These are phyloP conservation scores for Myathropa florea DNA, from an alignment of 2,888 invertebrate genomes.

Conservation along the genomic window DNA sequence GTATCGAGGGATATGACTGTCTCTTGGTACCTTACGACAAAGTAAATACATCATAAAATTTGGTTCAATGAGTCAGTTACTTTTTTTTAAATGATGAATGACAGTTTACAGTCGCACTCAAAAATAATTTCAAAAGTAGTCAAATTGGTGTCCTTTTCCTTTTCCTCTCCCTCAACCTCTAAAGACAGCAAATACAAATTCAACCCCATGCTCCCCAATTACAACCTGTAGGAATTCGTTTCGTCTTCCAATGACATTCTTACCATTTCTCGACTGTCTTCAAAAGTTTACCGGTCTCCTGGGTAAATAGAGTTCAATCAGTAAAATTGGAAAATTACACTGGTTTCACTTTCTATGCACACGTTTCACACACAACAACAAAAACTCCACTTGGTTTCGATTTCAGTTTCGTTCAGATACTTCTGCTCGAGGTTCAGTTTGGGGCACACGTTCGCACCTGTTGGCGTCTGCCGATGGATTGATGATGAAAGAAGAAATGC, in stretches of 20 bases:
- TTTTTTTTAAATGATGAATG: too few relatives aligned
- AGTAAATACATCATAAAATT: too few relatives aligned
- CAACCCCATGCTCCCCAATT: too few relatives aligned
- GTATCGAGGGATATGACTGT: too few relatives aligned
- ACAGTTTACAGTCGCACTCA: too few relatives aligned
- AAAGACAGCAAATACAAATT: too few relatives aligned
- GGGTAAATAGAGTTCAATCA: neutral
- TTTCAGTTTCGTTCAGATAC: neutral
- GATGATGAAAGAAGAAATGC: constrained; percentile 39
- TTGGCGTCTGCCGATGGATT: constrained; percentile 46
- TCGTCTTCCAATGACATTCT: neutral
- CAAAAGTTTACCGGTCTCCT: neutral
- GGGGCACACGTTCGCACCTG: constrained; percentile 27
- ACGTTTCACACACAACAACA: constrained; percentile 5
- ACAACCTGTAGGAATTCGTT: too few relatives aligned
- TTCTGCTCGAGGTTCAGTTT: neutral
- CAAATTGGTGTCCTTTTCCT: too few relatives aligned
- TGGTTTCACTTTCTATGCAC: constrained; percentile 43
- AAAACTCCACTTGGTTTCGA: neutral
- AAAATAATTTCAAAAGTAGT: too few relatives aligned
- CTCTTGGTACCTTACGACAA: too few relatives aligned
- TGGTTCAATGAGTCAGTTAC: too few relatives aligned
- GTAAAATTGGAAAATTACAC: constrained; percentile 11
- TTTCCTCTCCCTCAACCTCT: too few relatives aligned
- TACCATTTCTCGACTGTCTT: constrained; percentile 32